These are phyloP conservation scores for Temnothorax unifasciatus DNA, from an alignment of 2,888 invertebrate species.

Conservation along the genomic window DNA sequence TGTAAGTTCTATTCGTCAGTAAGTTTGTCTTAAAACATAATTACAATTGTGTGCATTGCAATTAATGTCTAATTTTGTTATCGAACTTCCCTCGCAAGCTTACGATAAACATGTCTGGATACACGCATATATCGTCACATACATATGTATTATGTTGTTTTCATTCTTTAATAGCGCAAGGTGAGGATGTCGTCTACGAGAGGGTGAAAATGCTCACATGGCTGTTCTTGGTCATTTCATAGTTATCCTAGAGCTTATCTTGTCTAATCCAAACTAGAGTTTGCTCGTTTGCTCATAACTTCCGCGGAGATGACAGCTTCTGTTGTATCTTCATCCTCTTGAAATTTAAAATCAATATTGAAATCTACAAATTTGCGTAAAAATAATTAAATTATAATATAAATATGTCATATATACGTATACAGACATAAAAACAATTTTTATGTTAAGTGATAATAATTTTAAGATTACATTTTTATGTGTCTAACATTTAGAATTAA, in stretches of 20 bases:
- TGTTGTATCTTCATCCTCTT: not conserved
- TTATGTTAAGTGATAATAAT: not conserved
- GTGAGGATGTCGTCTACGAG: not conserved
- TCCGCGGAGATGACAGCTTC: not conserved
- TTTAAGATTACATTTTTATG: not conserved
- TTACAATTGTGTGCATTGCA: not conserved
- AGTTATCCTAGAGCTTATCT: slow-evolving; percentile 50
- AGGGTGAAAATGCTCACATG: slow-evolving; percentile 60
- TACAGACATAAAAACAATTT: not conserved
- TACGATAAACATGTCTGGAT: not conserved
- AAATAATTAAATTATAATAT: no score
- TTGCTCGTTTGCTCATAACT: slow-evolving; percentile 37
- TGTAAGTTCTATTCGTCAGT: not conserved
- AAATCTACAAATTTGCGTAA: not conserved
- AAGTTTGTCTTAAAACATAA: not conserved
- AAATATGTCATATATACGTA: not conserved
- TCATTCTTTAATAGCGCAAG: slow-evolving; percentile 15
- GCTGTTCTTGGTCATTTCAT: slow-evolving; percentile 46
- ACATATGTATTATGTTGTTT: not conserved
- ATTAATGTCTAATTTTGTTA: not conserved
- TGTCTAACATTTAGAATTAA: not conserved
- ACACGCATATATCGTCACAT: not conserved
- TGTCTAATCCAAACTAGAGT: not conserved
- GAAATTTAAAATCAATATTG: slow-evolving; percentile 6
- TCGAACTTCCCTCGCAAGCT: not conserved